A percentile compares a stretch with the other conserved stretches of the same genome.
phyloP scores from a whole-genome alignment of 2,113 vertebrate species.

The Rhinolophus sinicus region DNA sequence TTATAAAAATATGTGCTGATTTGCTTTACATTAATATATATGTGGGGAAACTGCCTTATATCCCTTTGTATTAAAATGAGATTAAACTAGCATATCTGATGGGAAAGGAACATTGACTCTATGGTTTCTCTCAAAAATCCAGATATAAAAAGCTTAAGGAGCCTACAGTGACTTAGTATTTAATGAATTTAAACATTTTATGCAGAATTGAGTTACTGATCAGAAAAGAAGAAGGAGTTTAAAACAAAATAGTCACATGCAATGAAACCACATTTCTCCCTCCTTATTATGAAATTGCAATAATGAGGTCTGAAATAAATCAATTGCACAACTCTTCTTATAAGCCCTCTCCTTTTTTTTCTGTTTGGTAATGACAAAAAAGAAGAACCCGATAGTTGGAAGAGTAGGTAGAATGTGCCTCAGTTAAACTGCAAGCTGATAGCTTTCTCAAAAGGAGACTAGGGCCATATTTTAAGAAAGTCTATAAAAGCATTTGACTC shows the following conservation, averaged over 20 bases:
- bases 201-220: slow-evolving; percentile 2
- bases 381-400: not conserved
- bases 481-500: not conserved
- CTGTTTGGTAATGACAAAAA: not conserved
- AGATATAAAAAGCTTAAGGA: not conserved
- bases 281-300: not conserved
- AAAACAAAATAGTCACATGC: not conserved
- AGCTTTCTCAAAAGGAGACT: not conserved
- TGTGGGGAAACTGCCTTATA: not conserved
- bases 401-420: not conserved
- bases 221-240: not conserved
- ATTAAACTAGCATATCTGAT: not conserved
- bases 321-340: not conserved
- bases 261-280: not conserved
- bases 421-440: not conserved
- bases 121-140: not conserved
- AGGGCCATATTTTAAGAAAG: not conserved
- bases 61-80: not conserved
- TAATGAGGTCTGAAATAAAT: slow-evolving; percentile 7
- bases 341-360: not conserved
- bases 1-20: not conserved
- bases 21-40: not conserved
- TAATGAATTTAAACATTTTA: not conserved
- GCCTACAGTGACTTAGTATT: not conserved
- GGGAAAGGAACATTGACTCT: not conserved